These are phyloP conservation scores for Coregonus ussuriensis DNA, from an alignment of 2,797 vertebrate species.

Conservation along the genomic window DNA sequence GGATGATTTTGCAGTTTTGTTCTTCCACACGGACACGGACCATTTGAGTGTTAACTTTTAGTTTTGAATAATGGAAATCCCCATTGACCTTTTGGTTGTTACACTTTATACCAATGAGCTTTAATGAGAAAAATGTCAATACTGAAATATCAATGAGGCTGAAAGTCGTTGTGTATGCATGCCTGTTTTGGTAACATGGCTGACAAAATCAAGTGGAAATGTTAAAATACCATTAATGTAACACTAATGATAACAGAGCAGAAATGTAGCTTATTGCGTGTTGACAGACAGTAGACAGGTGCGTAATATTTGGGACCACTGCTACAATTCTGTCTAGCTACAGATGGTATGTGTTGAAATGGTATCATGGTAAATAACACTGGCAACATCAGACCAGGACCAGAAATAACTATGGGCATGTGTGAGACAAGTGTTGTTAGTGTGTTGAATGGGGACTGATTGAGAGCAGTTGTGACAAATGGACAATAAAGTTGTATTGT, in stretches of 20 bases:
- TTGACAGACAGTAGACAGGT: neutral
- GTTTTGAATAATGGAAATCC: conserved; percentile 78
- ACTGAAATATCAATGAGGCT: conserved; percentile 45
- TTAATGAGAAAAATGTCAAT: conserved; percentile 61
- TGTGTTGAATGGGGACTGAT: neutral
- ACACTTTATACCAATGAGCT: conserved; percentile 68
- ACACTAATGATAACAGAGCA: too few relatives aligned
- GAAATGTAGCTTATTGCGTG: neutral
- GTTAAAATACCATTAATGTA: neutral
- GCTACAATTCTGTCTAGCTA: neutral
- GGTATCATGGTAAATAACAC: neutral
- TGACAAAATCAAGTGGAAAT: neutral
- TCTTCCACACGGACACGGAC: conserved; percentile 76
- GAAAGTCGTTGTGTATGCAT: conserved; percentile 43
- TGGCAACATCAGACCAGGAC: conserved; percentile 16
- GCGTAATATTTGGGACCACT: neutral
- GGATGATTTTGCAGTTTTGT: conserved; percentile 81
- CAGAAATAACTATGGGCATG: conserved; percentile 18
- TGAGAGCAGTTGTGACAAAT: neutral
- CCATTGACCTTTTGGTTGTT: conserved; percentile 74
- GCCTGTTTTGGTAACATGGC: neutral
- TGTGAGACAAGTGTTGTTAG: neutral
- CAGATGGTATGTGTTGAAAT: neutral
- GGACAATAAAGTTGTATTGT: neutral
- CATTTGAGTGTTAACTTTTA: conserved; percentile 80